These are phyloP conservation scores for Saccostrea echinata DNA, from an alignment of 1,140 invertebrate genomes.

Conservation along the genomic window DNA sequence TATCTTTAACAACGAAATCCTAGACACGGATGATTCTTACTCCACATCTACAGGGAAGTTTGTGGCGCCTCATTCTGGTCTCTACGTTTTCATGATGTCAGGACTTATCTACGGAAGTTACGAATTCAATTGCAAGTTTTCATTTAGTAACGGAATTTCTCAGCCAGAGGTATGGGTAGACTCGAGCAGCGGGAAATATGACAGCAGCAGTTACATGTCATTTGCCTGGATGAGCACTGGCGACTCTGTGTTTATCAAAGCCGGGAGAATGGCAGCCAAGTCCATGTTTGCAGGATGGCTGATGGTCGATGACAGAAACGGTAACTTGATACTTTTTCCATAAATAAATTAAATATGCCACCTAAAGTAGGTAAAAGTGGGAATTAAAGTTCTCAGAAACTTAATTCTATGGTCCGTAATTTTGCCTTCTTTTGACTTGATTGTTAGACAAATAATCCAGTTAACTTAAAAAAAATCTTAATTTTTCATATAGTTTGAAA, in stretches of 20 bases:
- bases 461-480: too few relatives aligned
- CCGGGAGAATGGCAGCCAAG: not conserved
- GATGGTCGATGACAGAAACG: not conserved
- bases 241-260: not conserved
- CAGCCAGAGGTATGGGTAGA: not conserved
- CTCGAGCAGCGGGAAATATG: not conserved
- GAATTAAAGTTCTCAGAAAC: too few relatives aligned
- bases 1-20: not conserved
- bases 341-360: too few relatives aligned
- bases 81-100: slow-evolving; percentile 5
- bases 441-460: too few relatives aligned
- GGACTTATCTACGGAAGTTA: not conserved
- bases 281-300: slow-evolving; percentile 4
- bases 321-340: not conserved
- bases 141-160: not conserved
- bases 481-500: too few relatives aligned
- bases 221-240: not conserved
- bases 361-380: too few relatives aligned
- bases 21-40: not conserved
- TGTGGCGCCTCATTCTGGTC: not conserved
- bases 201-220: not conserved
- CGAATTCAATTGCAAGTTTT: not conserved
- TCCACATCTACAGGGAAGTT: not conserved
- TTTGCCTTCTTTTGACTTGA: too few relatives aligned
- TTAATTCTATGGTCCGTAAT: too few relatives aligned